These are phyloP conservation scores for Caenorhabditis wallacei DNA, from an alignment of 2,888 invertebrate genomes.

Conservation along the genomic window DNA sequence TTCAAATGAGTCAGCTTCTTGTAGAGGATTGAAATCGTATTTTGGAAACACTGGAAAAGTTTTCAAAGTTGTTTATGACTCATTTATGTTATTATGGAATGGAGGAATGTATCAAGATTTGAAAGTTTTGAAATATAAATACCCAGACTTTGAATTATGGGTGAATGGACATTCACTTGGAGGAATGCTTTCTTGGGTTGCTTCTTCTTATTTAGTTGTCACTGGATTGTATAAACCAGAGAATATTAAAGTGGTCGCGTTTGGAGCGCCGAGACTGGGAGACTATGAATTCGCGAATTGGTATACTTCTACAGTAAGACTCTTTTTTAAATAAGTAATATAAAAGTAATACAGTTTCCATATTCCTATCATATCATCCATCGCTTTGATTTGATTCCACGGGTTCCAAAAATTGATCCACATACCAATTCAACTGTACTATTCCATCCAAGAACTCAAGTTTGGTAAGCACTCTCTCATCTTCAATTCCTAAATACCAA, in stretches of 20 bases:
- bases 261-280: conserved; percentile 28
- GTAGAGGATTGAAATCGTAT: conserved; percentile 33
- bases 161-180: conserved; percentile 59
- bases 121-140: conserved; percentile 35
- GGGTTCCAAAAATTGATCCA: conserved; percentile 26
- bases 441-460: conserved; percentile 47
- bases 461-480: conserved; percentile 31
- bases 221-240: conserved; percentile 39
- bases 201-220: conserved; percentile 28
- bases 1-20: background rate
- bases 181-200: conserved; percentile 20
- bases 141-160: conserved; percentile 51
- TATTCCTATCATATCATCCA: conserved; percentile 56
- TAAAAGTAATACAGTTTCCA: conserved; percentile 40
- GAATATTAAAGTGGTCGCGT: conserved; percentile 45
- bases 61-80: conserved; percentile 47
- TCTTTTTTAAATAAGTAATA: background rate
- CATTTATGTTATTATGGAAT: conserved; percentile 43
- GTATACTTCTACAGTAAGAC: conserved; percentile 37
- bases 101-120: conserved; percentile 53
- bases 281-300: conserved; percentile 49
- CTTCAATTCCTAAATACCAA: background rate
- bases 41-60: conserved; percentile 42
- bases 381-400: conserved; percentile 28
- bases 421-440: conserved; percentile 29